A percentile compares a stretch with the other conserved stretches of the same genome.
Conservation (phyloP, 2,113 vertebrate genomes). For the Menidia beryllina region DNA sequence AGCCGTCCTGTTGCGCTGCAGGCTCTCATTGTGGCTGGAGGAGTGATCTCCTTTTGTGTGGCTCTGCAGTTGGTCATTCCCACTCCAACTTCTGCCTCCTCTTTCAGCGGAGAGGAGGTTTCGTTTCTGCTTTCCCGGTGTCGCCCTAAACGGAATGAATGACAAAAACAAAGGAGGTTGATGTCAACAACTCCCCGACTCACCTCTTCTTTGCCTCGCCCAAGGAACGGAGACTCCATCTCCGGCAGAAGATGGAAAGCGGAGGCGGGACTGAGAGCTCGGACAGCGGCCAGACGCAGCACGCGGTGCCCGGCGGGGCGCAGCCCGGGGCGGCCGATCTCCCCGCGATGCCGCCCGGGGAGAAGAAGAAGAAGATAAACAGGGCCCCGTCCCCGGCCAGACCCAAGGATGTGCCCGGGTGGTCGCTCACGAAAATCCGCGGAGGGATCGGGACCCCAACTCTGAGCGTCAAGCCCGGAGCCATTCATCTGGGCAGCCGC, state of each 20-base stretch:
- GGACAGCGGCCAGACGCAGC: slow-evolving; percentile 67
- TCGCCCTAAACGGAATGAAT: slow-evolving; percentile 82
- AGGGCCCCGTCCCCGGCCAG: slow-evolving; percentile 92
- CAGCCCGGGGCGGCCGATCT: slow-evolving; percentile 44
- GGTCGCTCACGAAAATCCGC: slow-evolving; percentile 89
- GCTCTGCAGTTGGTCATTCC: slow-evolving; percentile 57
- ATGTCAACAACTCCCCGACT: slow-evolving; percentile 78
- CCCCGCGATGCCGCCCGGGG: slow-evolving; percentile 38
- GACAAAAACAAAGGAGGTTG: slow-evolving; percentile 89
- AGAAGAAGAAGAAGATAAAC: slow-evolving; percentile 90
- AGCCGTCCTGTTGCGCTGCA: slow-evolving; percentile 33
- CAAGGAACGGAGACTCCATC: slow-evolving; percentile 82
- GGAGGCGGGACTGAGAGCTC: slow-evolving; percentile 77
- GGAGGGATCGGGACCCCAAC: slow-evolving; percentile 83
- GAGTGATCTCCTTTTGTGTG: slow-evolving; percentile 65
- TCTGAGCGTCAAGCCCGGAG: slow-evolving; percentile 83
- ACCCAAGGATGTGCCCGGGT: slow-evolving; percentile 90
- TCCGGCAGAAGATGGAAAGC: slow-evolving; percentile 83
- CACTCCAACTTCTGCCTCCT: slow-evolving; percentile 59
- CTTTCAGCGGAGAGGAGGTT: slow-evolving; percentile 18
- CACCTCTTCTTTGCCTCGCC: slow-evolving; percentile 79
- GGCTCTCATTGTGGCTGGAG: slow-evolving; percentile 23
- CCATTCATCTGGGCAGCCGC: slow-evolving; percentile 79
- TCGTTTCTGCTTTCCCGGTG: slow-evolving; percentile 62
- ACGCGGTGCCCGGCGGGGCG: slow-evolving; percentile 49